These are phyloP conservation scores for Adelges cooleyi DNA, from an alignment of 1,140 invertebrate genomes.

Conservation along the genomic window DNA sequence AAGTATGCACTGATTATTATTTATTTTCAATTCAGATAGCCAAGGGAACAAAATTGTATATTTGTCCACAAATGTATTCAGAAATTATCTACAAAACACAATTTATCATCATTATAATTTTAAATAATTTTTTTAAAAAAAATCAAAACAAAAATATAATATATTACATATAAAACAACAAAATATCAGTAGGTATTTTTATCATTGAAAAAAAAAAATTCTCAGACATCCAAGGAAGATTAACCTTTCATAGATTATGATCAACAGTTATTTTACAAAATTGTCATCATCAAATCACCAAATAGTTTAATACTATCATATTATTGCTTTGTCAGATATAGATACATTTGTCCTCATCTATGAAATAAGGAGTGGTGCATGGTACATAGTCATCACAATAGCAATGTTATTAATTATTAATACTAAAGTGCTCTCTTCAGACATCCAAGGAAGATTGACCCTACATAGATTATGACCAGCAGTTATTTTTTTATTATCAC, in stretches of 20 bases:
- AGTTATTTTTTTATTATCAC: not conserved
- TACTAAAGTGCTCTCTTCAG: conserved; percentile 36
- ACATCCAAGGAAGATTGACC: conserved; percentile 42
- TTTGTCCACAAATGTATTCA: not conserved
- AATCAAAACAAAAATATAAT: no score
- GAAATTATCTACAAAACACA: not conserved
- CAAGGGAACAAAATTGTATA: conserved; percentile 7
- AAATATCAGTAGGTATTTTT: no score
- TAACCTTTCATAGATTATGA: not conserved
- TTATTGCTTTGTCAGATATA: no score
- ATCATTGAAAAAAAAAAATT: no score
- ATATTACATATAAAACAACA: no score
- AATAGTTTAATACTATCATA: no score
- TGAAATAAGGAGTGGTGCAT: conserved; percentile 21
- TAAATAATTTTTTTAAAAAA: not conserved
- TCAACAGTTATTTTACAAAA: not conserved
- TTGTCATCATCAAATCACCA: not conserved
- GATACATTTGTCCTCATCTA: not conserved
- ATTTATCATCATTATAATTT: conserved; percentile 1
- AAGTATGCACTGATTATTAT: no score
- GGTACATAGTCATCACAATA: not conserved
- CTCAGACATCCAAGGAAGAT: not conserved
- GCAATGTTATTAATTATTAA: no score
- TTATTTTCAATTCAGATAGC: not conserved
- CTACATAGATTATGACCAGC: not conserved